Conservation (phyloP, 2,888 invertebrate genomes). For the Drosophila anomelani region DNA sequence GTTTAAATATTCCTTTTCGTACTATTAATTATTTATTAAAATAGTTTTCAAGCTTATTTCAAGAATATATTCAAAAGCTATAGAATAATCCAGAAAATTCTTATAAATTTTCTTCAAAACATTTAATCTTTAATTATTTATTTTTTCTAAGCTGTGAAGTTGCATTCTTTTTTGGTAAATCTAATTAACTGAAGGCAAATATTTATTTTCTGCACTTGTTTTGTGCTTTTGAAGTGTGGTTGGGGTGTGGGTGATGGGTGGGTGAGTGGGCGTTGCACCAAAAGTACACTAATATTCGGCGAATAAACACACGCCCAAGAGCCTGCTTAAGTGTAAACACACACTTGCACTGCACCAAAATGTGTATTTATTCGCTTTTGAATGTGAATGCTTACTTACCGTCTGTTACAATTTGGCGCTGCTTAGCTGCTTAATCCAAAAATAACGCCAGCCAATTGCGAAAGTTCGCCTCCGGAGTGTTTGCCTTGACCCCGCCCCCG, state of each 20-base stretch:
- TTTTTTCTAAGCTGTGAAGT: neutral
- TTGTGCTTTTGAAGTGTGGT: conserved; percentile 3
- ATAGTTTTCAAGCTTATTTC: neutral
- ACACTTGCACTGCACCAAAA: conserved; percentile 18
- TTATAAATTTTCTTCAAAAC: neutral
- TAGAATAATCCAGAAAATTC: neutral
- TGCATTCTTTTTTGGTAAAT: neutral
- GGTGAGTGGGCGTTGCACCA: conserved; percentile 10
- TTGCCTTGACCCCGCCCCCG: conserved; percentile 12
- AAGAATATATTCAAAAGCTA: neutral
- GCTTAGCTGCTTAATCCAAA: conserved; percentile 72
- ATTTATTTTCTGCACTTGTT: conserved; percentile 19
- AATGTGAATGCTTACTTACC: conserved; percentile 57
- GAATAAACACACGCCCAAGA: conserved; percentile 30
- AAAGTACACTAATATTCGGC: conserved; percentile 44
- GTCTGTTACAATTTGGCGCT: conserved; percentile 72
- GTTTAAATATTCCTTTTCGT: neutral
- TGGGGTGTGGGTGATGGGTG: neutral
- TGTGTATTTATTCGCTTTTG: conserved; percentile 33
- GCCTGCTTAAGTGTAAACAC: conserved; percentile 25
- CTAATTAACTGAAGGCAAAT: conserved; percentile 8
- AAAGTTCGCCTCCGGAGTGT: conserved; percentile 59
- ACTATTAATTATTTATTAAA: neutral
- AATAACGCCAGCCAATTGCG: conserved; percentile 68
- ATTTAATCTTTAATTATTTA: too few relatives aligned